A percentile compares a stretch with the other conserved stretches of the same genome.
phyloP scores from a whole-genome alignment of 2,113 vertebrate genomes.

The Vireo altiloquus region DNA sequence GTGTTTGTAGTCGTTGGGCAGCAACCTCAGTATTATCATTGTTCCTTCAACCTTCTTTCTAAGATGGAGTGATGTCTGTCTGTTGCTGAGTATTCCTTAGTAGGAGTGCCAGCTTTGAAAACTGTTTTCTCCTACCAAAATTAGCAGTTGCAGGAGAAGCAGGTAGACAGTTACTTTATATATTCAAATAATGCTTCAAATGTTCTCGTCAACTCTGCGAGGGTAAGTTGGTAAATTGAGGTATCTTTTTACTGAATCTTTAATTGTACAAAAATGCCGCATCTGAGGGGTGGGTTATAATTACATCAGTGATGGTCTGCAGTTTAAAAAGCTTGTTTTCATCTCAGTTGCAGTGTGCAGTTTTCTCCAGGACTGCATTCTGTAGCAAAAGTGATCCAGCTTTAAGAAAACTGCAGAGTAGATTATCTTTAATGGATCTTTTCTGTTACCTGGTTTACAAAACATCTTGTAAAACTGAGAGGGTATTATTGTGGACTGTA shows the following conservation, averaged over 20 bases:
- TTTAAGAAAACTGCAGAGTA: neutral
- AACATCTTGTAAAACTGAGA: neutral
- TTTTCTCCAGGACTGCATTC: neutral
- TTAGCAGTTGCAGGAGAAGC: neutral
- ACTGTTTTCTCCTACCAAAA: neutral
- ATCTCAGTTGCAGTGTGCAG: neutral
- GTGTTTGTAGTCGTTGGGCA: too few relatives aligned
- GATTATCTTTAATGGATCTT: neutral
- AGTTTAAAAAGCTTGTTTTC: neutral
- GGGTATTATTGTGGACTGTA: neutral
- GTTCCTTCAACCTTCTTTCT: neutral
- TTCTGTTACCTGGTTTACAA: neutral
- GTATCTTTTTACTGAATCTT: neutral
- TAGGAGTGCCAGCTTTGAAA: neutral
- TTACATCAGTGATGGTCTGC: neutral
- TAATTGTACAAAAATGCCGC: neutral
- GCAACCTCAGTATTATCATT: neutral
- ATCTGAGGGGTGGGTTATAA: neutral
- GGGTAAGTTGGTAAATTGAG: neutral
- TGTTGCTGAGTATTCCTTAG: neutral
- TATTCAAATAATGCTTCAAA: neutral
- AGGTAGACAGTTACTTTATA: neutral
- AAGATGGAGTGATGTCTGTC: neutral
- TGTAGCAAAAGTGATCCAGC: neutral
- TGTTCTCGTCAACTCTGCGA: neutral